phyloP scores from a whole-genome alignment of 2,797 vertebrate genomes.

The Anguilla pacifica region DNA sequence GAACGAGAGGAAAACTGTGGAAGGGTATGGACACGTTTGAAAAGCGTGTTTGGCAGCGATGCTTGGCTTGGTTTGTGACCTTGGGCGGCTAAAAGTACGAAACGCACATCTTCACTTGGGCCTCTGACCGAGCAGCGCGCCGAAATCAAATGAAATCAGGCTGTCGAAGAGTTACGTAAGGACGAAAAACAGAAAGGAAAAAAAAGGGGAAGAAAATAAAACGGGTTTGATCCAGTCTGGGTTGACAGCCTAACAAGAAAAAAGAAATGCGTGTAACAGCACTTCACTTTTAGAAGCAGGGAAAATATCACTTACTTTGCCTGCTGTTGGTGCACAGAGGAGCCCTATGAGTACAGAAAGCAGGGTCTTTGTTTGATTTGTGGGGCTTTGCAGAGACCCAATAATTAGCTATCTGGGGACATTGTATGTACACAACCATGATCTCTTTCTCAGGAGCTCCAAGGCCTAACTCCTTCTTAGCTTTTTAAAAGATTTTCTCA shows the following conservation, averaged over 20 bases:
- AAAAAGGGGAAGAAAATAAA: background rate
- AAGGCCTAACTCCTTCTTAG: constrained; percentile 3
- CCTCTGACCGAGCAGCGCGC: background rate
- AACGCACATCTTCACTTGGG: background rate
- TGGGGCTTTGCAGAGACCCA: background rate
- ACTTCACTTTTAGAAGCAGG: background rate
- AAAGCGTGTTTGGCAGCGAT: background rate
- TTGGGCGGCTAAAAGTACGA: background rate
- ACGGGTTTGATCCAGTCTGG: background rate
- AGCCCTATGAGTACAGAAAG: background rate
- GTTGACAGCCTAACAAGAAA: background rate
- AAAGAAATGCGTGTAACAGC: background rate
- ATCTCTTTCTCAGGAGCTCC: constrained; percentile 17
- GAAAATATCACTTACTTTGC: background rate
- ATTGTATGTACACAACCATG: constrained; percentile 12
- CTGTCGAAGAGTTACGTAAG: background rate
- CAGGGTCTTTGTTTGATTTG: background rate
- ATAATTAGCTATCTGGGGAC: constrained; percentile 8
- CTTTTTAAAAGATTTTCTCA: background rate
- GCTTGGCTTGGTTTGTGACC: background rate
- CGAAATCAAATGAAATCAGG: background rate
- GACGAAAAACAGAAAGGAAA: background rate
- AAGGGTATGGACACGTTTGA: background rate
- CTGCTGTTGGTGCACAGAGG: background rate
- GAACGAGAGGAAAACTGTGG: background rate